Base-by-base conservation (phyloP, 23 tunicate species). In the Clavelina lepadiformis region DNA sequence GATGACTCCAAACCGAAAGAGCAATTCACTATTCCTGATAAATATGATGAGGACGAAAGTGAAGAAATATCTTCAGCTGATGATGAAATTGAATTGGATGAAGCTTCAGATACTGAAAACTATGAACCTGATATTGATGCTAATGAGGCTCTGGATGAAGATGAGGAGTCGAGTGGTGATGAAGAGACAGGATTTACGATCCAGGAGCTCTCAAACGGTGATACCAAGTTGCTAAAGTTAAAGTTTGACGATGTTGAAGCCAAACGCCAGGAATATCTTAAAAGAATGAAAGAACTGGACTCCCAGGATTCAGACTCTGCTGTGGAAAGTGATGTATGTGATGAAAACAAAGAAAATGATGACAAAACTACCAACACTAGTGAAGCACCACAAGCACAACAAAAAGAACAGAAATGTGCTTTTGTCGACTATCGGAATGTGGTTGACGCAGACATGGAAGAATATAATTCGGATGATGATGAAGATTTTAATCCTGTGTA, bases 391-490 rank as follows among this genome's bases (percentile, higher is more conserved):
- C 50, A 28, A 37, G 21, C 4, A 30, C 11, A 11, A 3, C 11
- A 36, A 3, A 18, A 5, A 6, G 8, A 5, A 23, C 22, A 28
- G 28, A 45, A 46, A 7, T 8, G 23, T 0, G 4, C 57, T 3
- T 78, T 68, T 58, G 37, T 62, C n/a, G 26, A 56, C 0, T 78
- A 68, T 53, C 24, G 76, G 20, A 25, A 64, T 3, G 27, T 25
- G 3, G 22, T 76, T 7, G 76, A 78, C 34, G 79, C 65, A 27
- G 74, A 46, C 47, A 76, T 75, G 81, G 78, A 62, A 2, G 65
- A 72, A 8, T 80, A 80, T 30, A 63, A 54, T 18, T 78, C 95
- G 21, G 95, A 78, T 34, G 85, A 78, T 36, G 95, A 86, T 72
- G 95, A 78, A 33, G 55, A 70, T 57, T 86, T 82, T 34, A 30